Evolutionary conservation across 1,140 invertebrate species (phyloP).

Genomic region (Colletes gigas): DNA sequence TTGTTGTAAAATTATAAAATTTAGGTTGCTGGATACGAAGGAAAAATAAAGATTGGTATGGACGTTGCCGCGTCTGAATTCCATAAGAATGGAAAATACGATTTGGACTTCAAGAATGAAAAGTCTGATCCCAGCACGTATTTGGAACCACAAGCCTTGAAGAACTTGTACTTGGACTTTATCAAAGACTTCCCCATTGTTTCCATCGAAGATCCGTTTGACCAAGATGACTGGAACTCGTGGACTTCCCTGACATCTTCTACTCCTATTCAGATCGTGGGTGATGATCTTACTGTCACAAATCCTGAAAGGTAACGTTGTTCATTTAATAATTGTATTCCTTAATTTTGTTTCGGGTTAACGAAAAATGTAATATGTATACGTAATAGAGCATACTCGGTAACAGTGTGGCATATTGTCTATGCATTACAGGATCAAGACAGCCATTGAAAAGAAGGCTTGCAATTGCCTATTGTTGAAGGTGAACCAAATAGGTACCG

Average conservation of each 20-base stretch:
- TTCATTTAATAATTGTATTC: no score
- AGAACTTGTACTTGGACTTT: slow-evolving; percentile 94
- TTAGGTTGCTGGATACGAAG: slow-evolving; percentile 83
- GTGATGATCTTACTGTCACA: slow-evolving; percentile 98
- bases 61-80: slow-evolving; percentile 99
- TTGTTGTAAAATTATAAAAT: slow-evolving; percentile 19
- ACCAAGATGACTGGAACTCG: slow-evolving; percentile 98
- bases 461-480: slow-evolving; percentile 99
- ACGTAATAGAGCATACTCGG: no score
- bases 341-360: no score
- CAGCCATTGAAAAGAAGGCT: slow-evolving; percentile 97
- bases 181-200: slow-evolving; percentile 97
- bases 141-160: slow-evolving; percentile 90
- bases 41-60: slow-evolving; percentile 94
- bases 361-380: no score
- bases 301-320: slow-evolving; percentile 85
- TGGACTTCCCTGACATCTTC: slow-evolving; percentile 92
- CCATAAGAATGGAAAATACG: slow-evolving; percentile 92
- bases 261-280: slow-evolving; percentile 94
- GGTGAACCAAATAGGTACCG: slow-evolving; percentile 99
- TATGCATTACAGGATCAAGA: slow-evolving; percentile 87
- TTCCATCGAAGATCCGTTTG: slow-evolving; percentile 99
- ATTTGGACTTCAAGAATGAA: slow-evolving; percentile 98
- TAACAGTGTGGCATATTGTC: not conserved
- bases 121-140: slow-evolving; percentile 91